Base-by-base conservation (phyloP, 2,888 invertebrate species). In the Lithosia quadra region DNA sequence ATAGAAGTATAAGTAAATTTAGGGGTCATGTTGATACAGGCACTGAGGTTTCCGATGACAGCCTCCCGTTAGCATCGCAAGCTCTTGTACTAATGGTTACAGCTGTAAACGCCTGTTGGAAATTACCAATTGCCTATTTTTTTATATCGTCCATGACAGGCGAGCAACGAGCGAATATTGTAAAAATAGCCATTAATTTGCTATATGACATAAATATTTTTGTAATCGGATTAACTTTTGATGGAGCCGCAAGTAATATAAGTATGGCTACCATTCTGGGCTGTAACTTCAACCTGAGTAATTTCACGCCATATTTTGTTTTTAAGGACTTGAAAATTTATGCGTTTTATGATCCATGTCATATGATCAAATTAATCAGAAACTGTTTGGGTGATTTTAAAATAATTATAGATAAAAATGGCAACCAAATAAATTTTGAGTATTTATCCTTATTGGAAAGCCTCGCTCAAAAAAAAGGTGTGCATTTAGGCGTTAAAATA, bases 81-180 rank as follows among this genome's bases (percentile, higher is more conserved):
- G 49, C 24, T 56, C 21, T 56, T 8, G 56, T 56, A 13, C 11
- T n/a, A 56, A 18, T 24, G 21, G 56, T 61, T 2, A 49, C 49
- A 49, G 49, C 49, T 49, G 11, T 49, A 22, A 61, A 61, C 43
- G 43, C n/a, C 24, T 21, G 21, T 13, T 43, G 61, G 61, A 61
- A 61, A 43, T 15, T 61, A 15, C 61, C 61, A 43, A 24, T 61
- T 15, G 61, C 15, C 21, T 61, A 61, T 43, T 61, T 61, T 61
- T 24, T 61, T 15, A 61, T 61, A 43, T 13, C 11, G 11, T 61
- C 61, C 15, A 22, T 43, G 21, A 61, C 61, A 22, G 39, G 21
- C 10, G 43, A 61, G 15, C 61, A 43, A 24, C 21, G 39, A 9
- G 36, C 43, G 21, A 15, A 13, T 15, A 21, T 61, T 2, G 39